phyloP scores from a whole-genome alignment of 2,797 vertebrate species.

The Channa striata region DNA sequence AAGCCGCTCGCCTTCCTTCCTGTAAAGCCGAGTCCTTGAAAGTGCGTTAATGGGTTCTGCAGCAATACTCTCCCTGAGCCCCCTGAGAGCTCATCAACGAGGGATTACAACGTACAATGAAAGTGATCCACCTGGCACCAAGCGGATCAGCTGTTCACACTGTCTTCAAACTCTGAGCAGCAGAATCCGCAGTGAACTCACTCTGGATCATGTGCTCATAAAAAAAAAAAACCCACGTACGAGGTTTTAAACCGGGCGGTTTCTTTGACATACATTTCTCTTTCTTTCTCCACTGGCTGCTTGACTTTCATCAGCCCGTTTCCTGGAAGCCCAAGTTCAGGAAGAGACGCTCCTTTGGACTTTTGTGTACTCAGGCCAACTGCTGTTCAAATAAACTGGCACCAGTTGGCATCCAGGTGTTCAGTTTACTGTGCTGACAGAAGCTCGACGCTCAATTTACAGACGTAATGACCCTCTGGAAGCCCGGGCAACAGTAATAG shows the following conservation, averaged over 20 bases:
- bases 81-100: background rate
- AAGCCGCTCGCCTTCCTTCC: background rate
- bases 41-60: background rate
- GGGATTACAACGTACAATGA: background rate
- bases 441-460: slow-evolving; percentile 47
- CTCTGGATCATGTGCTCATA: background rate
- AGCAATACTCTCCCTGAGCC: background rate
- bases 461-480: slow-evolving; percentile 23
- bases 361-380: slow-evolving; percentile 46
- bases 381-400: slow-evolving; percentile 69
- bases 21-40: background rate
- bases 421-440: slow-evolving; percentile 58
- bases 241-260: slow-evolving; percentile 10
- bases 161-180: background rate
- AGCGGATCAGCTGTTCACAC: no score
- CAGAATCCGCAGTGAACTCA: background rate
- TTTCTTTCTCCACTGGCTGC: slow-evolving; percentile 2
- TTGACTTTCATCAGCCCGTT: slow-evolving; percentile 44
- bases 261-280: no score
- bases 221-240: background rate
- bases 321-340: slow-evolving; percentile 62
- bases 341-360: slow-evolving; percentile 34
- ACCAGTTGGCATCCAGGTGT: slow-evolving; percentile 61
- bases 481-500: slow-evolving; percentile 18
- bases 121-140: background rate